Evolutionary conservation across 2,888 invertebrate species (phyloP).

Genomic region (Papilio gigon): DNA sequence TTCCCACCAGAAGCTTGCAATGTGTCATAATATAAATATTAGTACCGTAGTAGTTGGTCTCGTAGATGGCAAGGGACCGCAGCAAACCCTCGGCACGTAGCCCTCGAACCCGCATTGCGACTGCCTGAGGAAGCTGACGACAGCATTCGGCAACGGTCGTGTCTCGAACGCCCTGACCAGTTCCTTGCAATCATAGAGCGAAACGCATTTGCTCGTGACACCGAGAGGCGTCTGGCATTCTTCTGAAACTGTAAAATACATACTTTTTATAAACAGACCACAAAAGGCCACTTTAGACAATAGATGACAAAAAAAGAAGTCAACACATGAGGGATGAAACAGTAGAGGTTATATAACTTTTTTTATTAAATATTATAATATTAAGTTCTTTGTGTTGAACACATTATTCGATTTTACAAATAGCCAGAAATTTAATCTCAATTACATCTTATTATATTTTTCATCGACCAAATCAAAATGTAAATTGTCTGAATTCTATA

Average conservation of each 20-base stretch:
- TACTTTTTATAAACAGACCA: neutral
- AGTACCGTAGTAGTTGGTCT: constrained; percentile 43
- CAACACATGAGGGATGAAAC: too few species aligned
- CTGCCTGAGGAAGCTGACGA: constrained; percentile 70
- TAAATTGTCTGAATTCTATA: too few species aligned
- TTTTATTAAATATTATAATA: too few species aligned
- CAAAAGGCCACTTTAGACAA: too few species aligned
- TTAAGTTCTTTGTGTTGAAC: too few species aligned
- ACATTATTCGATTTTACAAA: too few species aligned
- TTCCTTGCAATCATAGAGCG: constrained; percentile 73
- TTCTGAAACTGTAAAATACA: constrained; percentile 54
- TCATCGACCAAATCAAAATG: too few species aligned
- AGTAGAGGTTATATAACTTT: too few species aligned
- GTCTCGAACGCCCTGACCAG: constrained; percentile 70
- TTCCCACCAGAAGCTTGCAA: neutral
- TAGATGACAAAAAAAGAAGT: too few species aligned
- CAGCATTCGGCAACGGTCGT: constrained; percentile 61
- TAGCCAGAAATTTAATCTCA: too few species aligned
- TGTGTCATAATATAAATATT: neutral
- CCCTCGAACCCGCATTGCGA: constrained; percentile 82
- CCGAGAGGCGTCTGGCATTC: constrained; percentile 75
- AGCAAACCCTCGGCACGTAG: constrained; percentile 79
- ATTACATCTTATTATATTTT: too few species aligned
- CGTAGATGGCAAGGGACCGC: constrained; percentile 65
- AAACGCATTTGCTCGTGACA: constrained; percentile 69